Evolutionary conservation across 2,797 vertebrate species (phyloP).

Genomic region (Falco naumanni): DNA sequence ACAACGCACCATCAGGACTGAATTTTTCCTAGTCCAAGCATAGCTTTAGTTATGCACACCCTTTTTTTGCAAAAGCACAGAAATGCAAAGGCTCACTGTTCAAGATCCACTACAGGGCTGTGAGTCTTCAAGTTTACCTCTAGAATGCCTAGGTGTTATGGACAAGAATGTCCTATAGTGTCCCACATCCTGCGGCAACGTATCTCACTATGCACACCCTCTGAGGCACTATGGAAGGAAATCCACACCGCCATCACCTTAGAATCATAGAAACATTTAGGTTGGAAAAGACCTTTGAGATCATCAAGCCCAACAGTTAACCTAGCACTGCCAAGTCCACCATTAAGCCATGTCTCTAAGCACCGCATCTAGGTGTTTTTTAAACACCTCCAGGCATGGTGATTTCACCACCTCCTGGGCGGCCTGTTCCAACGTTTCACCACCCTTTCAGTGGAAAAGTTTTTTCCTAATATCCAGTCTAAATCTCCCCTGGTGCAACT

Average conservation of each 20-base stretch:
- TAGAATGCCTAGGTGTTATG: background rate
- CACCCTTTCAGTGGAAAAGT: too few species aligned
- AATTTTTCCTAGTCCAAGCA: background rate
- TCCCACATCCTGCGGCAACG: background rate
- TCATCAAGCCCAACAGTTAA: too few species aligned
- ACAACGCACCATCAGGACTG: background rate
- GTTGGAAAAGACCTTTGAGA: too few species aligned
- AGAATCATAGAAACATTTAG: too few species aligned
- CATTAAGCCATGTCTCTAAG: too few species aligned
- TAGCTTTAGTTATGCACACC: background rate
- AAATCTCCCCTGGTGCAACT: too few species aligned
- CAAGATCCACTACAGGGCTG: background rate
- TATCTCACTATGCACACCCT: rapidly evolving
- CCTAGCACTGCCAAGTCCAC: too few species aligned
- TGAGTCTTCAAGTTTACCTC: background rate
- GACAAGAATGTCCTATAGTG: background rate
- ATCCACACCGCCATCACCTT: background rate
- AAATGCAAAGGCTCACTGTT: background rate
- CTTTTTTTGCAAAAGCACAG: background rate
- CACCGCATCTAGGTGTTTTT: too few species aligned
- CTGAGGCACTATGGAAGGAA: background rate
- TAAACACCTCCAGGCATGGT: too few species aligned
- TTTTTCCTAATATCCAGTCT: too few species aligned
- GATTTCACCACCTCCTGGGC: too few species aligned
- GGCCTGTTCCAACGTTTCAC: too few species aligned